Conservation (phyloP, 2,113 vertebrate genomes). For the Cyanoramphus novaezelandiae region DNA sequence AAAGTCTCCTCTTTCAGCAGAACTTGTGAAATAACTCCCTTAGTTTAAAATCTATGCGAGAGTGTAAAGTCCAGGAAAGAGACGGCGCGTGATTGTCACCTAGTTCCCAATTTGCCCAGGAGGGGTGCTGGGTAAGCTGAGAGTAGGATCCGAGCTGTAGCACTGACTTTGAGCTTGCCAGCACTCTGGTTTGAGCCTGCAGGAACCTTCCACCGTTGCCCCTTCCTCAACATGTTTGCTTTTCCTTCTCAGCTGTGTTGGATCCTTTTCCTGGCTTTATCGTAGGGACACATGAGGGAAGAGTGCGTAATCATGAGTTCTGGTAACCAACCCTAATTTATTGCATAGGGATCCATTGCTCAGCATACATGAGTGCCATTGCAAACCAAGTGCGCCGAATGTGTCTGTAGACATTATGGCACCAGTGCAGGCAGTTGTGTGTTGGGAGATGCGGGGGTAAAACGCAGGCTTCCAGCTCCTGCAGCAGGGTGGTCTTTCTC, state of each 20-base stretch:
- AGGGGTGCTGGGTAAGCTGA: neutral
- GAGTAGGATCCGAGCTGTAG: neutral
- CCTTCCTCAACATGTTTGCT: fast-evolving
- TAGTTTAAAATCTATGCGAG: neutral
- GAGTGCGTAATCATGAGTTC: fast-evolving
- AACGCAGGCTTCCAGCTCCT: neutral
- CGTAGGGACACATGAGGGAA: fast-evolving
- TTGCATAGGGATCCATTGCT: neutral
- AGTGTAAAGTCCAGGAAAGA: neutral
- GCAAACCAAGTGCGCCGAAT: fast-evolving
- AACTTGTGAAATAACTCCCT: neutral
- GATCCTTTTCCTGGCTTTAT: neutral
- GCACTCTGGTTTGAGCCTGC: fast-evolving
- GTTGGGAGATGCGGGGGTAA: fast-evolving
- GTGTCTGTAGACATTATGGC: fast-evolving
- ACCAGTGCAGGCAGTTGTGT: fast-evolving
- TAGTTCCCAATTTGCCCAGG: fast-evolving
- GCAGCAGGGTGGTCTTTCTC: slow-evolving; percentile 14
- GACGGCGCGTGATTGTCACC: fast-evolving
- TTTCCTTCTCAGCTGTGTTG: neutral
- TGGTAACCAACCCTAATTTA: fast-evolving
- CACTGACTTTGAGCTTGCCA: neutral
- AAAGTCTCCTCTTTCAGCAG: neutral
- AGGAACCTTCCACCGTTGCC: neutral
- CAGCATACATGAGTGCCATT: fast-evolving